Evolutionary conservation across 2,888 invertebrate species (phyloP), one percentile per base, ranked within the genome.

Genomic region (Mesorhabditis spiculigera): DNA sequence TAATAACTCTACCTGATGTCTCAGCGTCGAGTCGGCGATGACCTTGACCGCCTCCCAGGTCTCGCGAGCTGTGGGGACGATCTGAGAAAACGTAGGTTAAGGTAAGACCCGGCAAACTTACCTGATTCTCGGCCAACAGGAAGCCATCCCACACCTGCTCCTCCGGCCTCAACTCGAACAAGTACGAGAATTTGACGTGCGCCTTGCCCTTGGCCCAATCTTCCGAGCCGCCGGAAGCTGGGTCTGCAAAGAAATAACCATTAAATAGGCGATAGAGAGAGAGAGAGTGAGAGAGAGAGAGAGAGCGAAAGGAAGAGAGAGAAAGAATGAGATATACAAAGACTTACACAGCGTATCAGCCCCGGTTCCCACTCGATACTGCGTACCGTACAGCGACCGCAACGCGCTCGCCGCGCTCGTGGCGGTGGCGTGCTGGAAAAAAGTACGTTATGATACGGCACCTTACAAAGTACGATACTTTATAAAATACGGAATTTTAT

Each of bases 21-120:
- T 68, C 16, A 82, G 67, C 3, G 82, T 82, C 67, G 80, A 81
- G n/a, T 71, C 63, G 5, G 83, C 83, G 58, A 84, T 84, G 50
- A 82, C 78, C 66, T 85, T 85, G 16, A 85, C 80, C 10, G 84
- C 85, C 70, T 85, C 85, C 84, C 84, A 86, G 0, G 85, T 85
- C 72, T 85, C 85, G 1, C 81, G 72, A 43, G 81, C 80, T 0
- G 85, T 86, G 13, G 85, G 85, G 43, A 85, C 67, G 66, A 85
- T 85, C 77, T 84, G 71, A 10, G 73, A 68, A 10, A n/a, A 67
- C 3, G 67, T 8, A 5, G 8, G 5, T 67, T 2, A 6, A 43
- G 42, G 16, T 50, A n/a, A n/a, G n/a, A n/a, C n/a, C n/a, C n/a
- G n/a, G n/a, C n/a, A n/a, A n/a, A 16, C 41, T 63, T 45, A 81